Percentiles rank a stretch among this genome's conserved stretches.
phyloP scores from a whole-genome alignment of 2,113 vertebrate genomes.

The Heterotis niloticus region DNA sequence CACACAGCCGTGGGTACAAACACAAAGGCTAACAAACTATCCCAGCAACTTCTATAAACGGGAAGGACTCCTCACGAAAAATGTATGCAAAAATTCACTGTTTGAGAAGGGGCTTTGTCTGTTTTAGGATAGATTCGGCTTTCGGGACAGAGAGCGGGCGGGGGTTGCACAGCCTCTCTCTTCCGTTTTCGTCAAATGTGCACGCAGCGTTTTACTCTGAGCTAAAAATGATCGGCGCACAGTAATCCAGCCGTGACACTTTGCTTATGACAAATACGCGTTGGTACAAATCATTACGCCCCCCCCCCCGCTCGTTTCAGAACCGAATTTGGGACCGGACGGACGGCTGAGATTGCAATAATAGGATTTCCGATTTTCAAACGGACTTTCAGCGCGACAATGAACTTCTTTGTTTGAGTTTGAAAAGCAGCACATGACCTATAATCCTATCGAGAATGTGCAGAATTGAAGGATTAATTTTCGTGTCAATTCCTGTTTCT shows the following conservation, averaged over 20 bases:
- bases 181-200: too few species aligned
- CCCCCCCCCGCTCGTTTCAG: neutral
- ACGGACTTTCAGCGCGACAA: conserved; percentile 30
- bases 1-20: too few species aligned
- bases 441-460: conserved; percentile 57
- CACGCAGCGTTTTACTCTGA: too few species aligned
- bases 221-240: neutral
- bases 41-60: neutral
- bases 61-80: too few species aligned
- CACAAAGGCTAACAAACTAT: neutral
- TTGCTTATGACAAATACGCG: neutral
- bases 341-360: conserved; percentile 42
- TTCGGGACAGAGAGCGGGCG: too few species aligned
- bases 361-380: conserved; percentile 37
- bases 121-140: too few species aligned
- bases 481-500: conserved; percentile 36
- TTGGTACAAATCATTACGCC: neutral
- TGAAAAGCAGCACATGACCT: conserved; percentile 49
- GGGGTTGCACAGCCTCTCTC: too few species aligned
- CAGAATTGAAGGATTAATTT: conserved; percentile 57
- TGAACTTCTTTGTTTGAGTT: neutral
- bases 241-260: neutral
- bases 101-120: too few species aligned
- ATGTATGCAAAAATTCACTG: too few species aligned
- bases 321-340: conserved; percentile 29